Conservation (phyloP, 1,140 invertebrate genomes). For the Bombus consobrinus region DNA sequence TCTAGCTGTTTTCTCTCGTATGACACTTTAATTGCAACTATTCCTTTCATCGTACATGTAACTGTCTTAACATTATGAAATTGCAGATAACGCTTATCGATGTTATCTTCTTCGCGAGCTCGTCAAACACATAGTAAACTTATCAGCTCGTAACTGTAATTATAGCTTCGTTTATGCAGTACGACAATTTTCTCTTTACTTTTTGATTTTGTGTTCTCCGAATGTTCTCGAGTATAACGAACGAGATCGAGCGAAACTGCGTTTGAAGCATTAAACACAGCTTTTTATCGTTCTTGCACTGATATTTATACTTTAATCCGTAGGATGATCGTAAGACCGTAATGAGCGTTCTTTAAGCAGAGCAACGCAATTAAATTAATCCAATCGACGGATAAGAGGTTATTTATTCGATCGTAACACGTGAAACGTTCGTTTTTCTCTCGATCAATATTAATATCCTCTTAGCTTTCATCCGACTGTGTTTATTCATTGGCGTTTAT, state of each 20-base stretch:
- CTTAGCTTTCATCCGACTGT: neutral
- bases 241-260: neutral
- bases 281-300: neutral
- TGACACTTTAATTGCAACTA: neutral
- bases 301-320: neutral
- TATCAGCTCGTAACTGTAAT: neutral
- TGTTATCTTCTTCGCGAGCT: neutral
- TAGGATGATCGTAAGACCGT: neutral
- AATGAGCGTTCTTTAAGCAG: neutral
- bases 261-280: neutral
- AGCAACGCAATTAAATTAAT: neutral
- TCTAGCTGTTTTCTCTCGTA: neutral
- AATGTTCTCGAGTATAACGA: neutral
- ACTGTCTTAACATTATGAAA: conserved; percentile 1
- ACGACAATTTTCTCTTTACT: neutral
- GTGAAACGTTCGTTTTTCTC: neutral
- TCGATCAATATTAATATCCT: neutral
- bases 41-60: neutral
- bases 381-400: neutral
- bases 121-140: neutral
- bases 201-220: neutral
- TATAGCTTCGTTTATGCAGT: neutral
- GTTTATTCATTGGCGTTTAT: neutral
- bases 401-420: neutral
- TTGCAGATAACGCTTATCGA: conserved; percentile 17